Evolutionary conservation across 1,140 invertebrate species (phyloP).

Genomic region (Aporrectodea caliginosa): DNA sequence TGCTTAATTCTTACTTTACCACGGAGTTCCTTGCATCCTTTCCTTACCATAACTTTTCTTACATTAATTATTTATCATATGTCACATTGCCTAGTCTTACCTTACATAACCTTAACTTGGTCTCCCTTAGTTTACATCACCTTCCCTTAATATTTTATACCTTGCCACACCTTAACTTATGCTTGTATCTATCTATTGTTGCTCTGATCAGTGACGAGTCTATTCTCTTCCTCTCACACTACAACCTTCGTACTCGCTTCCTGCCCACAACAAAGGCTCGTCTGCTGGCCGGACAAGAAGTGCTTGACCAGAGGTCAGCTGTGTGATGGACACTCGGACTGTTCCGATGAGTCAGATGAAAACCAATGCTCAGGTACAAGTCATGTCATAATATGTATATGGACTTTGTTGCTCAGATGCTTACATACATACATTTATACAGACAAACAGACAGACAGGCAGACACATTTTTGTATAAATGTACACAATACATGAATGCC

Average conservation of each 20-base stretch:
- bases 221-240: not conserved
- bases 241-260: not conserved
- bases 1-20: too few species aligned
- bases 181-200: not conserved
- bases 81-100: not conserved
- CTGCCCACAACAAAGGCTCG: not conserved
- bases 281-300: not conserved
- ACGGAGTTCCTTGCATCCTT: not conserved
- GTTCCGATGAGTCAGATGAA: not conserved
- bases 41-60: not conserved
- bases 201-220: not conserved
- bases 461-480: not conserved
- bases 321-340: not conserved
- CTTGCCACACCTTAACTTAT: not conserved
- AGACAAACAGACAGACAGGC: too few species aligned
- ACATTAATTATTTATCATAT: not conserved
- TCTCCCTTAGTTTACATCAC: not conserved
- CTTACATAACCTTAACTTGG: not conserved
- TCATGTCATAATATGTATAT: not conserved
- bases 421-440: not conserved
- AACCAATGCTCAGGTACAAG: not conserved
- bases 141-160: not conserved
- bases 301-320: not conserved
- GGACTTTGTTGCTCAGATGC: not conserved
- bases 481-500: not conserved